phyloP scores from a whole-genome alignment of 2,797 vertebrate species.

The Adrianichthys oophorus region DNA sequence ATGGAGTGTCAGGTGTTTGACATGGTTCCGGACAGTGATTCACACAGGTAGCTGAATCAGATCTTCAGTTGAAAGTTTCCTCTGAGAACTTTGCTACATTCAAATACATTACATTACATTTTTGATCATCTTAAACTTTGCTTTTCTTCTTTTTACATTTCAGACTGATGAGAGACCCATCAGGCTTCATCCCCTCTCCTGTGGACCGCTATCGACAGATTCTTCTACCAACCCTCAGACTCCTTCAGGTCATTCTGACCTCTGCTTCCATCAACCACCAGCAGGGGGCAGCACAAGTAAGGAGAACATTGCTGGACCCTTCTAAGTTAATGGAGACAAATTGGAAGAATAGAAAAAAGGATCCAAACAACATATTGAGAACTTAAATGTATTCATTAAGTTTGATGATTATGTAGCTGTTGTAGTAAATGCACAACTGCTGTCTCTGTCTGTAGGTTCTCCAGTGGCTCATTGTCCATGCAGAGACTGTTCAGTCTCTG shows the following conservation, averaged over 20 bases:
- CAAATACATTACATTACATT: too few species aligned
- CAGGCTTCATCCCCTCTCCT: constrained; percentile 91
- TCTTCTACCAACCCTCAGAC: constrained; percentile 88
- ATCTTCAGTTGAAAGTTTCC: too few species aligned
- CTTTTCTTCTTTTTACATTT: background rate
- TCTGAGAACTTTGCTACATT: too few species aligned
- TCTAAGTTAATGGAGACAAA: too few species aligned
- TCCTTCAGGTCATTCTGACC: constrained; percentile 94
- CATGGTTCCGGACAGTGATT: constrained; percentile 91
- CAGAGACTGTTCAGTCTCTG: constrained; percentile 92
- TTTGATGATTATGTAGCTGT: too few species aligned
- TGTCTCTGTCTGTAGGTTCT: constrained; percentile 80
- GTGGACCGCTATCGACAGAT: constrained; percentile 93
- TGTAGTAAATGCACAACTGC: too few species aligned
- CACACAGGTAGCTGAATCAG: constrained; percentile 79
- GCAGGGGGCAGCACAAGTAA: constrained; percentile 93
- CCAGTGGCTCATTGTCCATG: constrained; percentile 94
- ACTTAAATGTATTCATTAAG: too few species aligned
- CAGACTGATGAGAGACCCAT: constrained; percentile 89
- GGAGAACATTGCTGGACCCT: background rate
- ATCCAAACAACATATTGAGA: too few species aligned
- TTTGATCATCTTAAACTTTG: too few species aligned
- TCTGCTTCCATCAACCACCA: constrained; percentile 91
- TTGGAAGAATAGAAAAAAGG: too few species aligned
- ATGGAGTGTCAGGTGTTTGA: constrained; percentile 95